These are phyloP conservation scores for Eurytoma californica DNA, from an alignment of 2,888 invertebrate genomes.

Conservation along the genomic window DNA sequence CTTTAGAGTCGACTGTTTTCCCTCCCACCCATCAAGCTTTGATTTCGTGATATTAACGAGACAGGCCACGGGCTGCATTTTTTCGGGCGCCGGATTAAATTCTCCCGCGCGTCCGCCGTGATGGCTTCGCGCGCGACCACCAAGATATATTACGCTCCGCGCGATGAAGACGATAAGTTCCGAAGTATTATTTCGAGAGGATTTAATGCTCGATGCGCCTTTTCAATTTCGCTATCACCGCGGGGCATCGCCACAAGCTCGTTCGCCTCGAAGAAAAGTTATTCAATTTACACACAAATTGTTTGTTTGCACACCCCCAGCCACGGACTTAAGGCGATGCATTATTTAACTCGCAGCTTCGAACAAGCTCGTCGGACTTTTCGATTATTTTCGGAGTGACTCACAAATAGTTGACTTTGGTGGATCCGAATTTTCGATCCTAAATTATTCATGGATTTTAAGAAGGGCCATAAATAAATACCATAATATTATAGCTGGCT, in stretches of 20 bases:
- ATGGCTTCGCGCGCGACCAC: not conserved
- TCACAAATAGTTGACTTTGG: no score
- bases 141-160: not conserved
- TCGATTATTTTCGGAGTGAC: no score
- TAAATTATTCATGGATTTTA: no score
- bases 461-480: no score
- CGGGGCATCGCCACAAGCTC: constrained; percentile 7
- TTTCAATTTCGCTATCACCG: constrained; percentile 28
- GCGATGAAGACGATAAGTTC: constrained; percentile 32
- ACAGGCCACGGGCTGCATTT: not conserved
- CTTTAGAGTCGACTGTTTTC: not conserved
- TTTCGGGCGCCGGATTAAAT: constrained; percentile 20
- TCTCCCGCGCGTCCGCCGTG: constrained; percentile 1
- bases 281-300: constrained; percentile 26
- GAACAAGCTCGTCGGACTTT: no score
- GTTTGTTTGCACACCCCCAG: not conserved
- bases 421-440: no score
- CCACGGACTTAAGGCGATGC: no score
- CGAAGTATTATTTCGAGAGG: constrained; percentile 22
- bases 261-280: constrained; percentile 14
- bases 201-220: constrained; percentile 14
- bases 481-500: no score
- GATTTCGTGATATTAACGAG: constrained; percentile 21
- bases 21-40: not conserved
- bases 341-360: no score